Base-by-base conservation (phyloP, 2,113 vertebrate genomes). In the Himantopus leucocephalus region DNA sequence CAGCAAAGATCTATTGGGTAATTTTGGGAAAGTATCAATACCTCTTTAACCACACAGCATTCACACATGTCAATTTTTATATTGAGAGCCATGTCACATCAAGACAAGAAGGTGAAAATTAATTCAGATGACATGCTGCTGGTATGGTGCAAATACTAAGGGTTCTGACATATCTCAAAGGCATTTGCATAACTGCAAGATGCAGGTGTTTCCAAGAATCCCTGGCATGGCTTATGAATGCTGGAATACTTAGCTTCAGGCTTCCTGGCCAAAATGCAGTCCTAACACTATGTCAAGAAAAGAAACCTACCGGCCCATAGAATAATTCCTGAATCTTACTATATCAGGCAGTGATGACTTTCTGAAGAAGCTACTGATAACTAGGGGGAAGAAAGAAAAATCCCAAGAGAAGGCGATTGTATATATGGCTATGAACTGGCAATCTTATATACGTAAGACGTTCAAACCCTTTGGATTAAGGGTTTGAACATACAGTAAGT, bases 201-300 rank as follows among this genome's bases (percentile, higher is more conserved):
- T 85, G 50, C 91, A 95, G 94, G 59, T 83, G 85, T 88, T 95
- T 97, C 80, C 70, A 95, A 96, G 88, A 96, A 95, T 95, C 50
- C 26, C 26, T 95, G 37, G 43, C 95, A 85, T 32, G 37, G 81
- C 43, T 85, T 88, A 85, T 27, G 72, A 93, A 86, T 74, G 29
- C 64, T 92, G 29, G 50, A 76, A 64, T 72, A 94, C 93, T 96
- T 86, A 81, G 85, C 82, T 88, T 85, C 60, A 94, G 84, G 95
- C 92, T 89, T 92, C 32, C 93, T 76, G 30, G 67, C 63, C 60
- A 94, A 85, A 74, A 87, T 71, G 43, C 43, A 60, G 24, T 92
- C 58, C 70, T 92, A 95, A 85, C 4, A 67, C 19, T 78, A 29
- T 34, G 24, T 59, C 47, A 70, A 64, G 26, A 56, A 94, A 74